These are phyloP conservation scores for Osedax fenrisi DNA, from an alignment of 2,888 invertebrate species.

Conservation along the genomic window DNA sequence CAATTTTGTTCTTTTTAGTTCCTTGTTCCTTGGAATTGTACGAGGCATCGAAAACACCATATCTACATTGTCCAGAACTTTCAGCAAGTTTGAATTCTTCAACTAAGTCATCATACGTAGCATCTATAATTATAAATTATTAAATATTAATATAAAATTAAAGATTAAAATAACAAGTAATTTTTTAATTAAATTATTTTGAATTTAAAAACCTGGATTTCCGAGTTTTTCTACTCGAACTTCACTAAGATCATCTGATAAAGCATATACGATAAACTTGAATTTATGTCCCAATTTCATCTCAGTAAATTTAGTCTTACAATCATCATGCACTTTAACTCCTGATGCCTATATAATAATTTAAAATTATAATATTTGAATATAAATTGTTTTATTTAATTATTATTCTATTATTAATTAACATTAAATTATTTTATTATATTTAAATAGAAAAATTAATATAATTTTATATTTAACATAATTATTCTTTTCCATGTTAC, in stretches of 20 bases:
- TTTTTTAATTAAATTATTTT: not conserved
- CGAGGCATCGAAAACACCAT: constrained; percentile 87
- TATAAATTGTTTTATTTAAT: no score
- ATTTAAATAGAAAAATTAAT: no score
- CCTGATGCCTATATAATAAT: constrained; percentile 61
- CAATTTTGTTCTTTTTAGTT: constrained; percentile 38
- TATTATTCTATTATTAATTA: no score
- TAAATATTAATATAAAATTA: not conserved
- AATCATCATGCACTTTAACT: constrained; percentile 84
- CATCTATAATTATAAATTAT: constrained; percentile 46
- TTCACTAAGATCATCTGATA: constrained; percentile 77
- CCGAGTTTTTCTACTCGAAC: constrained; percentile 59
- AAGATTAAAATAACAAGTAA: not conserved
- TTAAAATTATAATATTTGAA: no score
- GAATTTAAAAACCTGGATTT: not conserved
- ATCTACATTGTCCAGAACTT: constrained; percentile 75
- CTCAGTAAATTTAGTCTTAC: constrained; percentile 87
- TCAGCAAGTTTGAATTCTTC: constrained; percentile 69
- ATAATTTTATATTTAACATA: no score
- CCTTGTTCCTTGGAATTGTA: constrained; percentile 63
- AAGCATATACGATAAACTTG: constrained; percentile 83
- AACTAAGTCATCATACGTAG: constrained; percentile 84
- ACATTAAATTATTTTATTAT: no score
- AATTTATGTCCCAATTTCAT: constrained; percentile 94
- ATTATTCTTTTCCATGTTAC: no score